phyloP scores from a whole-genome alignment of 2,797 vertebrate species.

The Alcedo atthis region DNA sequence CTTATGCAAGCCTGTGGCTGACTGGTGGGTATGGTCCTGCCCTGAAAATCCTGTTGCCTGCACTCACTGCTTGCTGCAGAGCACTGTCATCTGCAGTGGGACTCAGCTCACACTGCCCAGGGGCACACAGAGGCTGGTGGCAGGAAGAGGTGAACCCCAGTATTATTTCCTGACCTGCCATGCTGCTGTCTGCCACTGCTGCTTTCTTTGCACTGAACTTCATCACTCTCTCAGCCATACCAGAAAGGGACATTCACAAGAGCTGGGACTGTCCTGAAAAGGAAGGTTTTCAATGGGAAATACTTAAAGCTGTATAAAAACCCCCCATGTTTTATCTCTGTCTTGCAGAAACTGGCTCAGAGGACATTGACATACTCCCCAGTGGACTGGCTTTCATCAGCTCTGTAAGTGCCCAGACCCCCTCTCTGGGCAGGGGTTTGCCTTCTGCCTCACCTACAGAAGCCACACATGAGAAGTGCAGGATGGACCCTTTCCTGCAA shows the following conservation, averaged over 20 bases:
- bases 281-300: background rate
- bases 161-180: accelerated
- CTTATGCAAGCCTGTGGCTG: background rate
- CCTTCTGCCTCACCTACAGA: background rate
- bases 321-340: constrained; percentile 25
- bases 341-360: constrained; percentile 84
- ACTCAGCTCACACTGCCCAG: accelerated
- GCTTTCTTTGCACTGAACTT: background rate
- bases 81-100: background rate
- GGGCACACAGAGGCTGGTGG: no score
- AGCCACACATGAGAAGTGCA: background rate
- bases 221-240: accelerated
- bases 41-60: background rate
- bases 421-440: accelerated
- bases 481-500: background rate
- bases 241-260: background rate
- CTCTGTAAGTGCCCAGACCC: constrained; percentile 80
- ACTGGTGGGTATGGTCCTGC: background rate
- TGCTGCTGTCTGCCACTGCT: background rate
- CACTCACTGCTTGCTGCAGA: background rate
- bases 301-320: background rate
- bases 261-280: background rate
- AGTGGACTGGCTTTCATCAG: constrained; percentile 90
- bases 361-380: constrained; percentile 90
- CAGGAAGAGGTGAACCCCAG: background rate